A percentile compares a stretch with the other conserved stretches of the same genome.
Evolutionary conservation across 2,888 invertebrate genomes (phyloP).

Genomic region (Junonia oenone): DNA sequence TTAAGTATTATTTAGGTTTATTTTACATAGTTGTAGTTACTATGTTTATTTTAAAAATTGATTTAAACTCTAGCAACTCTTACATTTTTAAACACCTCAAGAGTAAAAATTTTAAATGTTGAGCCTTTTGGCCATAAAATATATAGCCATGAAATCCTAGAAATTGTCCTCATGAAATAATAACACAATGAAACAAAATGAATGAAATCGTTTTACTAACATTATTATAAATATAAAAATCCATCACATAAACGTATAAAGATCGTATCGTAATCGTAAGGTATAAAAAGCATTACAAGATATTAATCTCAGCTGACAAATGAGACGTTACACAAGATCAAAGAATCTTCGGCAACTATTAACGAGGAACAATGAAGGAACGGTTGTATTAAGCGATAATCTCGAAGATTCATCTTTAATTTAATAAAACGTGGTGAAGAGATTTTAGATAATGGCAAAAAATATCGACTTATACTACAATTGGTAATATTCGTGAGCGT

Average conservation of each 20-base stretch:
- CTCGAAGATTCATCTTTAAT: not conserved
- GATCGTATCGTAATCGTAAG: conserved; percentile 2
- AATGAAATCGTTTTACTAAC: too few relatives aligned
- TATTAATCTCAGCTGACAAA: conserved; percentile 27
- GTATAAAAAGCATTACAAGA: conserved; percentile 13
- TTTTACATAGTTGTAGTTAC: too few relatives aligned
- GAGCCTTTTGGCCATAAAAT: too few relatives aligned
- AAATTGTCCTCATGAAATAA: too few relatives aligned
- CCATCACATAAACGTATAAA: not conserved
- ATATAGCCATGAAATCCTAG: too few relatives aligned
- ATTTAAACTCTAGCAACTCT: too few relatives aligned
- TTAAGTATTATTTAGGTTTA: too few relatives aligned
- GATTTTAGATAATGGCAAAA: not conserved
- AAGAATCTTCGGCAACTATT: conserved; percentile 18
- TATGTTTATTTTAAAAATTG: too few relatives aligned
- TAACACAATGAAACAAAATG: too few relatives aligned
- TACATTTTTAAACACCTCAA: too few relatives aligned
- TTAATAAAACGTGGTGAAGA: conserved; percentile 3
- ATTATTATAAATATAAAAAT: too few relatives aligned
- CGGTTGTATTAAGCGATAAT: conserved; percentile 3
- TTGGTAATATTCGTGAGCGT: not conserved
- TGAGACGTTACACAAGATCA: conserved; percentile 18
- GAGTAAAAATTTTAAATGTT: too few relatives aligned
- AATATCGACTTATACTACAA: not conserved
- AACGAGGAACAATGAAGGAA: conserved; percentile 12